Percentiles rank a stretch among this genome's conserved stretches.
Evolutionary conservation across 2,888 invertebrate genomes (phyloP).

Genomic region (Chaetogeoica ovagalla): DNA sequence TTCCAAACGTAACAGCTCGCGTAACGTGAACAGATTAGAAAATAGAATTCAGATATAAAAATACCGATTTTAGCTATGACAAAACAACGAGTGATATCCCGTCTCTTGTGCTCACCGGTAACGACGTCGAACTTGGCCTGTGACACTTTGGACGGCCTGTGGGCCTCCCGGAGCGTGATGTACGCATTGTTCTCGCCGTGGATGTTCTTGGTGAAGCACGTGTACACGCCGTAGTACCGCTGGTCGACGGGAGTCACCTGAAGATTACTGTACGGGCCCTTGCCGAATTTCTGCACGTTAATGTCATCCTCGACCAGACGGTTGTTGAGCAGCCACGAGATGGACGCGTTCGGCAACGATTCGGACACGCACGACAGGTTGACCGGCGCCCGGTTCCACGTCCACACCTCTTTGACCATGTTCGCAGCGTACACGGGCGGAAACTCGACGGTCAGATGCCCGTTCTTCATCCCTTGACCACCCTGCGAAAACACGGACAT

Average conservation of each 20-base stretch:
- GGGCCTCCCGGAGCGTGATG: conserved; percentile 76
- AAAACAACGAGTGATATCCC: neutral
- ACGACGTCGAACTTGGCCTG: conserved; percentile 71
- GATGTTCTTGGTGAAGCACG: conserved; percentile 78
- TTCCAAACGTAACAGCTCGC: no score
- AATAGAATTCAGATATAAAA: no score
- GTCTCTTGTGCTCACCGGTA: conserved; percentile 61
- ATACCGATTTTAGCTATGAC: neutral
- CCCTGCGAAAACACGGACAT: conserved; percentile 2
- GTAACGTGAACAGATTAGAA: no score
- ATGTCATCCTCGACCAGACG: conserved; percentile 58
- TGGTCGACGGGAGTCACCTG: conserved; percentile 69
- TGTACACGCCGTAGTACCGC: conserved; percentile 74
- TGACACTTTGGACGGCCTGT: conserved; percentile 69
- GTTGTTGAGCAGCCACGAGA: conserved; percentile 73
- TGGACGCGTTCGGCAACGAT: conserved; percentile 86
- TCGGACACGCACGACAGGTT: conserved; percentile 88
- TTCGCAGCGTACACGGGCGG: conserved; percentile 74
- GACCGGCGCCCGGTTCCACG: conserved; percentile 78
- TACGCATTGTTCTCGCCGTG: conserved; percentile 70
- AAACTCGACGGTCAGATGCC: conserved; percentile 81
- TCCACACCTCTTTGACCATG: conserved; percentile 71
- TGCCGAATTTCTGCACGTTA: conserved; percentile 53
- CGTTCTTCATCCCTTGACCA: conserved; percentile 66
- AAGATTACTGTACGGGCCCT: conserved; percentile 39